Percentiles rank a stretch among this genome's conserved stretches.
Conservation (phyloP, 1,140 invertebrate species). For the Drosophila punjabiensis region DNA sequence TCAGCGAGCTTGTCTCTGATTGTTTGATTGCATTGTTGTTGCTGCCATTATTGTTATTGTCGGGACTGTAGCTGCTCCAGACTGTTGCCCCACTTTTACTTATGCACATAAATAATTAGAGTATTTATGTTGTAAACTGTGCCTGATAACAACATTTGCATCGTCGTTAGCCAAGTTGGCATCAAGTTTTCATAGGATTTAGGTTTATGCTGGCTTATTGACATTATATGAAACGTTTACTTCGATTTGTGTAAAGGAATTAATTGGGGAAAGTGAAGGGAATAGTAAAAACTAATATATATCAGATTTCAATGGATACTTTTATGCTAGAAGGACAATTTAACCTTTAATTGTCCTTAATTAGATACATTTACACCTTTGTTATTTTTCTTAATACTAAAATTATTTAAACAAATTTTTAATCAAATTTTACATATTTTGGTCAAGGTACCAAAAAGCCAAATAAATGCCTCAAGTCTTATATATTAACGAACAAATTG, state of each 20-base stretch:
- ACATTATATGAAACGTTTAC: background rate
- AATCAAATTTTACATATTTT: too few relatives aligned
- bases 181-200: conserved; percentile 14
- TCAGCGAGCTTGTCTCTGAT: conserved; percentile 54
- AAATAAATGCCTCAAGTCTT: too few relatives aligned
- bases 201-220: background rate
- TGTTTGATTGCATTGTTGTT: conserved; percentile 61
- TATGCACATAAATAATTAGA: conserved; percentile 62
- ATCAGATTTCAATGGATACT: background rate
- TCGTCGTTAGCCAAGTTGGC: conserved; percentile 43
- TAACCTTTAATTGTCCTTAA: too few relatives aligned
- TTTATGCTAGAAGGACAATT: too few relatives aligned
- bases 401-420: too few relatives aligned
- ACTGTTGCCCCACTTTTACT: conserved; percentile 69
- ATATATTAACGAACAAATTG: background rate
- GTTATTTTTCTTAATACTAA: too few relatives aligned
- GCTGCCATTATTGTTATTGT: conserved; percentile 24
- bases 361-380: too few relatives aligned
- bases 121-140: conserved; percentile 47
- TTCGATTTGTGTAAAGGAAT: background rate
- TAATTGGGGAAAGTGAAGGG: background rate
- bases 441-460: too few relatives aligned
- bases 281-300: background rate
- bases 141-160: conserved; percentile 52
- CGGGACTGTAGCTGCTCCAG: conserved; percentile 28